Conservation (phyloP, 2,888 invertebrate genomes). For the Drosophila stalkeri region DNA sequence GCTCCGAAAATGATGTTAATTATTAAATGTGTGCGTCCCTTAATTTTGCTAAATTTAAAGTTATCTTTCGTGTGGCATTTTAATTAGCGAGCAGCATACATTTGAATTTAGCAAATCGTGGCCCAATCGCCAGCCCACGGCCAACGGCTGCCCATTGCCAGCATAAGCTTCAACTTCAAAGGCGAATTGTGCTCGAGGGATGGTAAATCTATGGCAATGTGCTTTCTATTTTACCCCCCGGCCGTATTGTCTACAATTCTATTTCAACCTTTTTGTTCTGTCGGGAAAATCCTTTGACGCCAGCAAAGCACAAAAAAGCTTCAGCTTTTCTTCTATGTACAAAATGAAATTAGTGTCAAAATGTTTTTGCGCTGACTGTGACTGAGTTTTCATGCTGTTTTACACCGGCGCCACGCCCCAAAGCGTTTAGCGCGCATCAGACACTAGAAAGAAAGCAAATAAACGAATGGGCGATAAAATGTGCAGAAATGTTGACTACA, state of each 20-base stretch:
- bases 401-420: constrained; percentile 76
- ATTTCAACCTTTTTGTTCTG: constrained; percentile 68
- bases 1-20: constrained; percentile 70
- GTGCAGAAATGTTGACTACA: constrained; percentile 59
- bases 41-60: constrained; percentile 55
- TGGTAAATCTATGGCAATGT: constrained; percentile 67
- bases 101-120: constrained; percentile 63
- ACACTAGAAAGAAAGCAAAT: constrained; percentile 52
- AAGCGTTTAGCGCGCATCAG: constrained; percentile 73
- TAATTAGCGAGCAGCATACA: constrained; percentile 66
- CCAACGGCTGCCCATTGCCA: background rate
- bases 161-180: constrained; percentile 58
- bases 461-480: constrained; percentile 73
- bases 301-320: constrained; percentile 51
- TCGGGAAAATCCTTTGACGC: constrained; percentile 74
- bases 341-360: constrained; percentile 80
- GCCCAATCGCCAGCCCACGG: constrained; percentile 13
- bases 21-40: constrained; percentile 62
- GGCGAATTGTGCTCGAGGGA: constrained; percentile 53
- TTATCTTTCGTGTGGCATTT: constrained; percentile 70
- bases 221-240: constrained; percentile 61
- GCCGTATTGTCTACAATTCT: constrained; percentile 66
- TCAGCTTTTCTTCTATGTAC: constrained; percentile 70
- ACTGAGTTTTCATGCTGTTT: constrained; percentile 79
- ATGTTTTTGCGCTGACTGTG: constrained; percentile 77